Base-by-base conservation (phyloP, 2,888 invertebrate species). In the Nymphalis c-album region DNA sequence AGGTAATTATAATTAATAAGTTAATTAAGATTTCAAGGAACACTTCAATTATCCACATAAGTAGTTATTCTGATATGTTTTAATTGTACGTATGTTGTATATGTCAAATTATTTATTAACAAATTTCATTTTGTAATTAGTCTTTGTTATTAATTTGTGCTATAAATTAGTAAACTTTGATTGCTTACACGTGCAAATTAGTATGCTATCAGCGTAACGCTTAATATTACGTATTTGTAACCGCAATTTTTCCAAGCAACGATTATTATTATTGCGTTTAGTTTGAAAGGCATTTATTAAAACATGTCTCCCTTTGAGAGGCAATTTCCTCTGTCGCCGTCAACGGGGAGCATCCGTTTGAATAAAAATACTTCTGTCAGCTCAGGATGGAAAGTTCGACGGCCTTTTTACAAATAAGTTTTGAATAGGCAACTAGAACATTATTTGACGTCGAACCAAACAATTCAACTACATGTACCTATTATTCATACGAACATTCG, bases 281-380 rank as follows among this genome's bases (percentile, higher is more conserved):
- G 31, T 50, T 69, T 58, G 53, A 62, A 64, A 53, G 50, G 51
- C 58, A 65, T 62, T 59, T 69, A 65, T 26, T 48, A 58, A 64
- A 61, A 64, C 64, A 59, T 60, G 53, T 51, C 57, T 59, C 59
- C 57, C 60, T 64, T 68, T 61, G 61, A 65, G 59, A 58, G 62
- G 64, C 51, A 62, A 68, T 61, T 61, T 65, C 68, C 68, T 65
- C 59, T 40, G 46, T 65, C 46, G 46, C 47, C 46, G 59, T 69
- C 64, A 59, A 69, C 62, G 65, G 51, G 65, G 40, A 47, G 62
- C 59, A 62, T 65, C 68, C 68, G 68, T 58, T 65, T 64, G 40
- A 58, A 68, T 60, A 67, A 67, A 31, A 53, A n/a, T 18, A 13
- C 51, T 40, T 40, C 26, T 55, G 53, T 55, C 53, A 58, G 18